Evolutionary conservation across 2,888 invertebrate genomes (phyloP).

Genomic region (Mycalesis mineus): DNA sequence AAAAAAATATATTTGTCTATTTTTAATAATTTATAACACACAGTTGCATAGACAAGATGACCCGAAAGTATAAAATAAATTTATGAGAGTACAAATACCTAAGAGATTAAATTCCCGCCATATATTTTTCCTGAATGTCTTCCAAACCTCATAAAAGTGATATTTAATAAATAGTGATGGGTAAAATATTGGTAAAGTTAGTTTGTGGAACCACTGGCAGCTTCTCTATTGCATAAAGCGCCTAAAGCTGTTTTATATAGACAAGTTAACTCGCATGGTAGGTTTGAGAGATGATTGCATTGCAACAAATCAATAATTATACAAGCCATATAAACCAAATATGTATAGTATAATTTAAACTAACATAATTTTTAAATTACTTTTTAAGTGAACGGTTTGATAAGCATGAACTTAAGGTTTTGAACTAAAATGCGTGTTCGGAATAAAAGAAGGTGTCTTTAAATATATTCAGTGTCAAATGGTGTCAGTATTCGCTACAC

Average conservation of each 20-base stretch:
- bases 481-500: not conserved
- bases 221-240: not conserved
- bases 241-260: not conserved
- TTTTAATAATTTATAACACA: too few species aligned
- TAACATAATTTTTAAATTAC: not conserved
- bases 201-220: not conserved
- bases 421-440: conserved; percentile 4
- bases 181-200: not conserved
- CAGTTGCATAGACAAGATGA: too few species aligned
- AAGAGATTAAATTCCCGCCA: too few species aligned
- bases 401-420: conserved; percentile 1
- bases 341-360: not conserved
- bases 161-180: not conserved
- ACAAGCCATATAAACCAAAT: not conserved
- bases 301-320: not conserved
- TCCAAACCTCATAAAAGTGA: not conserved
- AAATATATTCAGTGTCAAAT: conserved; percentile 2
- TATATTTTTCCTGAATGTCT: too few species aligned
- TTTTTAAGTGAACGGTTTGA: not conserved
- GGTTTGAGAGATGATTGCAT: not conserved
- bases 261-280: conserved; percentile 17
- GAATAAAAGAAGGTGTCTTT: not conserved
- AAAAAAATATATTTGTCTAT: too few species aligned
- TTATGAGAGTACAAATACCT: too few species aligned
- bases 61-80: too few species aligned